phyloP scores from a whole-genome alignment of 23 tunicate species.

The Ascidia mentula region DNA sequence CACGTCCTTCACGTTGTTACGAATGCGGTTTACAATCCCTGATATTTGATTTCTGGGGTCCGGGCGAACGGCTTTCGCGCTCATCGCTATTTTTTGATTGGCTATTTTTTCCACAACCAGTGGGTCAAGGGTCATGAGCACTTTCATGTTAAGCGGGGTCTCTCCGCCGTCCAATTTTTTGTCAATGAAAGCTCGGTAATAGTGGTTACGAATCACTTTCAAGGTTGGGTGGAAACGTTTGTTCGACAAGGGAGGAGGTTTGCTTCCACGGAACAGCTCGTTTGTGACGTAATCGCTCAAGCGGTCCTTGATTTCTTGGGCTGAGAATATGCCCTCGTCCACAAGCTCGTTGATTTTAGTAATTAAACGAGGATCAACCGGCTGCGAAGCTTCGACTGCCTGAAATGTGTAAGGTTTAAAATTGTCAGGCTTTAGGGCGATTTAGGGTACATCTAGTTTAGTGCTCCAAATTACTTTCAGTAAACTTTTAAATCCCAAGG shows the following conservation, averaged over 20 bases:
- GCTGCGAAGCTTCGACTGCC: background rate
- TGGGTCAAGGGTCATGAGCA: background rate
- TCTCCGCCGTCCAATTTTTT: background rate
- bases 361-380: conserved; percentile 12
- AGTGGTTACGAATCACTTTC: conserved; percentile 6
- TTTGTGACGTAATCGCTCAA: background rate
- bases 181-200: background rate
- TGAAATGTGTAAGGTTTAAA: background rate
- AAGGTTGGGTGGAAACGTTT: background rate
- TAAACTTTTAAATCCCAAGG: no score
- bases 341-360: background rate
- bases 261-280: background rate
- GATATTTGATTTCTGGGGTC: background rate
- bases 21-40: background rate
- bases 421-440: no score
- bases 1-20: background rate
- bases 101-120: background rate
- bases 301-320: background rate
- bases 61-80: background rate
- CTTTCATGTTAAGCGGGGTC: background rate
- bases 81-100: background rate
- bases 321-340: background rate
- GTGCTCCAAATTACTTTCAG: no score
- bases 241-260: conserved; percentile 14
- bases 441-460: no score